A percentile compares a stretch with the other conserved stretches of the same genome.
These are phyloP conservation scores for Druon quercuslanigerum DNA, from an alignment of 1,140 invertebrate species.

Conservation along the genomic window DNA sequence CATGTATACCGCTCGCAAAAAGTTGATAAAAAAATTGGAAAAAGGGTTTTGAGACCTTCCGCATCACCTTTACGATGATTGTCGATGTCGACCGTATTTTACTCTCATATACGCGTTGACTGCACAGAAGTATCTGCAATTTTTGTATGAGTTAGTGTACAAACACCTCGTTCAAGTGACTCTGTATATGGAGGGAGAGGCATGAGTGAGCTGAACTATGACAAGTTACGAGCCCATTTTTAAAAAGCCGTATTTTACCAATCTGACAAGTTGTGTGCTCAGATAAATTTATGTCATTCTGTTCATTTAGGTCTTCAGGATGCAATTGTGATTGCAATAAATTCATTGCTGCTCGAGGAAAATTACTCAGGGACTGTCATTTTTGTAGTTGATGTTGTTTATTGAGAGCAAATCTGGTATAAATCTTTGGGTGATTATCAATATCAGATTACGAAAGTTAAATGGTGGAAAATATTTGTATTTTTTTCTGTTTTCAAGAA, in stretches of 20 bases:
- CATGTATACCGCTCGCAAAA: constrained; percentile 5
- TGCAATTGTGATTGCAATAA: background rate
- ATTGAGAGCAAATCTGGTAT: too few species aligned
- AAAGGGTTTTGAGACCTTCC: constrained; percentile 8
- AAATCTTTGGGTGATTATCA: too few species aligned
- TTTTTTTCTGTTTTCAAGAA: too few species aligned
- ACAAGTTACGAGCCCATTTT: constrained; percentile 54
- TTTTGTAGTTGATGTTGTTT: too few species aligned
- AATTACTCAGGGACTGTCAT: too few species aligned
- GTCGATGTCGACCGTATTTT: constrained; percentile 40
- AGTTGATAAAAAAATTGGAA: background rate
- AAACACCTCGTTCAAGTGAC: constrained; percentile 18
- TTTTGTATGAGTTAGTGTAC: constrained; percentile 25
- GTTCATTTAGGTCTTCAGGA: background rate
- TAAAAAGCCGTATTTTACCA: constrained; percentile 49
- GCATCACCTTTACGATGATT: constrained; percentile 31
- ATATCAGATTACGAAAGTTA: background rate
- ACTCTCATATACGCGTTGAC: constrained; percentile 32
- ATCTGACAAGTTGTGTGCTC: constrained; percentile 45
- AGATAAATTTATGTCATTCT: constrained; percentile 27
- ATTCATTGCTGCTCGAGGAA: too few species aligned
- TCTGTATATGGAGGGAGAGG: constrained; percentile 58
- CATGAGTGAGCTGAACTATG: constrained; percentile 52
- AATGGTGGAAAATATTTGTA: too few species aligned
- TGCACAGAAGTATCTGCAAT: constrained; percentile 20